phyloP scores from a whole-genome alignment of 2,888 invertebrate species.

The Operophtera brumata region DNA sequence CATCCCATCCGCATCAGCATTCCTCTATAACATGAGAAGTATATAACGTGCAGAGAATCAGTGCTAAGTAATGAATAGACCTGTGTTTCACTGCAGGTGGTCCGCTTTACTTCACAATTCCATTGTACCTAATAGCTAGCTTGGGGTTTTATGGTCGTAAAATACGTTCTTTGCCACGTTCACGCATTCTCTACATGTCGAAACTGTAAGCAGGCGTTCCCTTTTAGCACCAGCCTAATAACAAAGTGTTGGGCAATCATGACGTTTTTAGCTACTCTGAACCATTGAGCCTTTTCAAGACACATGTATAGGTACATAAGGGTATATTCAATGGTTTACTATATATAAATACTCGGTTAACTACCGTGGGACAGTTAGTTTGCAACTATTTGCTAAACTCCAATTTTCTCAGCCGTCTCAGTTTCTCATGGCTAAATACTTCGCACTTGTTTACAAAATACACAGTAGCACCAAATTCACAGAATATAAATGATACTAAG shows the following conservation, averaged over 20 bases:
- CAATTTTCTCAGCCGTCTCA: too few species aligned
- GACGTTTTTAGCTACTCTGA: constrained; percentile 25
- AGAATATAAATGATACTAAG: too few species aligned
- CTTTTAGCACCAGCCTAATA: constrained; percentile 39
- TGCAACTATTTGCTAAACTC: too few species aligned
- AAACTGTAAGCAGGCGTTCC: constrained; percentile 37
- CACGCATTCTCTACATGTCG: constrained; percentile 23
- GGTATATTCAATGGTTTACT: too few species aligned
- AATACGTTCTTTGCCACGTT: constrained; percentile 12
- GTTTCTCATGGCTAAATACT: too few species aligned
- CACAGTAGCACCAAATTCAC: too few species aligned
- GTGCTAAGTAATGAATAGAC: neutral
- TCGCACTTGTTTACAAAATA: too few species aligned
- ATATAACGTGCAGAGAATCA: neutral
- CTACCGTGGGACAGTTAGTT: too few species aligned
- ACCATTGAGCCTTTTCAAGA: constrained; percentile 29
- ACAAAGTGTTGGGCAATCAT: constrained; percentile 44
- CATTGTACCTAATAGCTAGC: neutral
- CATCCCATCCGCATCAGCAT: too few species aligned
- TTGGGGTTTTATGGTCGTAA: neutral
- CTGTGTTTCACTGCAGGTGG: neutral
- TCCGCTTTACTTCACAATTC: neutral
- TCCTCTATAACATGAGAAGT: too few species aligned
- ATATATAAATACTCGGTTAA: too few species aligned
- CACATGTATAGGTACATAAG: neutral